Evolutionary conservation across 1,140 invertebrate species (phyloP), one percentile per base, ranked within the genome.

Genomic region (Dendrolimus punctatus): DNA sequence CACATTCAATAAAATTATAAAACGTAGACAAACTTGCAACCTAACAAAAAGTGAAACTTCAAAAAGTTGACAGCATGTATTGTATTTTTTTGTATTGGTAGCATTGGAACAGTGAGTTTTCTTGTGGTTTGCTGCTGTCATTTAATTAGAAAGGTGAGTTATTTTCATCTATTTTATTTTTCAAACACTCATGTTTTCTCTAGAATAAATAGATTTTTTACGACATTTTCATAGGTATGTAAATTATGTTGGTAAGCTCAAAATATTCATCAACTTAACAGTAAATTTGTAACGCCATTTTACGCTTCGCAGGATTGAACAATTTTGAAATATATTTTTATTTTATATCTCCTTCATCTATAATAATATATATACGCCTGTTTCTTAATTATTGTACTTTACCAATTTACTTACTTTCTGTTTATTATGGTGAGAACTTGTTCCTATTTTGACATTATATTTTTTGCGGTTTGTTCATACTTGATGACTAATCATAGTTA

Each of bases 81-180:
- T 2, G 49, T 42, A 42, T 54, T 63, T 62, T 44, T 53, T 52
- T 62, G 65, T 58, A 66, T 73, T 76, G 67, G 68, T 62, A 66
- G 53, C 56, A 72, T 66, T 62, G 63, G 66, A 73, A 67, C 66
- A 80, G 78, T 84, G 69, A 81, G 72, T 76, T 73, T 79, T 73
- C 66, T 75, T 62, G 78, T 81, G 78, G 70, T 77, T 78, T 77
- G 71, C 73, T 79, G 55, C 76, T 84, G 79, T 84, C 79, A 85
- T 70, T 76, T 68, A 64, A 62, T 59, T 75, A 78, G 70, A 80
- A 82, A 82, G 74, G 81, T 85, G 49, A 81, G 81, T 78, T 62
- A 67, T 68, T 68, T 71, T 73, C 55, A 52, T 42, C 64, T 65
- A 52, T 41, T 70, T 64, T 64, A 53, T 40, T 48, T 52, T 51